Evolutionary conservation across 2,888 invertebrate species (phyloP), one percentile per base, ranked within the genome.

Genomic region (Heteromurus nitidus): DNA sequence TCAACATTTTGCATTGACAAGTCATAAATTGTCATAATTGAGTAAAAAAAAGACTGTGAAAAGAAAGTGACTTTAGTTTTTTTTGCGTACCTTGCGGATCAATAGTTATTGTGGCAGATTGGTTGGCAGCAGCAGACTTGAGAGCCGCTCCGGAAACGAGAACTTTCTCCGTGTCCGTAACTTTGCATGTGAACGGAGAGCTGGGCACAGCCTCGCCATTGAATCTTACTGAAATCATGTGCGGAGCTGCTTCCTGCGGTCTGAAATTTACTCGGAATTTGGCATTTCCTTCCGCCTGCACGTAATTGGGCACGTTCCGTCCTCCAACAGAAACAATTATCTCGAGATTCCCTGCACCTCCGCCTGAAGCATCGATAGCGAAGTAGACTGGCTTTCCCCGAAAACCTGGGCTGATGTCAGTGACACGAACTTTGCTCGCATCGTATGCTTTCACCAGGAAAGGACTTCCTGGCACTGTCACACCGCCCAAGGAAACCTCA

Each of bases 241-340:
- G 98, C 0, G 94, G 92, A 1, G 96, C 96, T 0, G 97, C 94
- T 90, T 97, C 97, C 36, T 96, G 95, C 0, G 98, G 98, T 88
- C 97, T 97, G 91, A 99, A 99, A 90, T 98, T 98, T 24, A 96
- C 95, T 89, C 93, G 90, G 88, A 99, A 99, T 87, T 96, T 93
- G 0, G 98, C 98, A 89, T 98, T 98, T 50, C 98, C 98, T 91
- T 98, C 98, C 55, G 97, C 96, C 88, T 97, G 96, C 0, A 99
- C 98, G 89, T 97, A 98, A 91, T 99, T 99, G 11, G 98, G 98
- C 18, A 99, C 98, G 90, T 99, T 99, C 88, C 97, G 93, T 16
- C 97, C 97, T 88, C 95, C 96, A 1, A 98, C 97, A 0, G 98
- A 97, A 0, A 99, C 98, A 82, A 98, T 98, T 73, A 99, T 98